A percentile compares a stretch with the other conserved stretches of the same genome.
Conservation (phyloP, 2,888 invertebrate species). For the Microctonus hyperodae region DNA sequence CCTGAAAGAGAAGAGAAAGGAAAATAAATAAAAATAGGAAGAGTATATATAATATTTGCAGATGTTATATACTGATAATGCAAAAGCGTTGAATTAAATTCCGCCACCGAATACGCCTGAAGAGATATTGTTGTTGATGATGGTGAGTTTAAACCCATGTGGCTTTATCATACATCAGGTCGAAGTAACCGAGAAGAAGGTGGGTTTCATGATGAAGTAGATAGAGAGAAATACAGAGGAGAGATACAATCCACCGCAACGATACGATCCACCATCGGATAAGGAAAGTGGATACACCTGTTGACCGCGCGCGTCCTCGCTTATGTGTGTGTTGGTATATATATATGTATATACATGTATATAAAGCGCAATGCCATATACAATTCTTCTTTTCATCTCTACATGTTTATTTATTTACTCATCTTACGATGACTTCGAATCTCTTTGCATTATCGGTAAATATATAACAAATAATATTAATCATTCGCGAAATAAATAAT, state of each 20-base stretch:
- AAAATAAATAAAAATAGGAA: background rate
- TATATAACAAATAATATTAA: background rate
- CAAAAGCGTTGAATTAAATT: constrained; percentile 42
- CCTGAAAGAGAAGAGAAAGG: constrained; percentile 8
- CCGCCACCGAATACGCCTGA: constrained; percentile 43
- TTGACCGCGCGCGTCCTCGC: constrained; percentile 29
- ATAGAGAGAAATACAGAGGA: constrained; percentile 27
- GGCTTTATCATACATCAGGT: background rate
- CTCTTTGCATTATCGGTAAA: background rate
- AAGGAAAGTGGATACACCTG: constrained; percentile 43
- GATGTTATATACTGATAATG: constrained; percentile 17
- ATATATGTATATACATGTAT: too few relatives aligned
- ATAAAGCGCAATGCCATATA: constrained; percentile 16
- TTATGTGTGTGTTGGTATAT: background rate
- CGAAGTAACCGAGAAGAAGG: constrained; percentile 15
- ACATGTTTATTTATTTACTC: constrained; percentile 1
- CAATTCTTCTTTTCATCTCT: background rate
- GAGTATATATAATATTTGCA: constrained; percentile 25
- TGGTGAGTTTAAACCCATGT: background rate
- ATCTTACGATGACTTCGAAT: background rate
- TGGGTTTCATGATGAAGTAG: constrained; percentile 34
- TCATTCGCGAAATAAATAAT: background rate
- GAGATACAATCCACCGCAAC: constrained; percentile 25
- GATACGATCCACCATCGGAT: constrained; percentile 40
- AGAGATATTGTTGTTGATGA: constrained; percentile 5